Evolutionary conservation across 2,113 vertebrate genomes (phyloP).

Genomic region (Vombatus ursinus): DNA sequence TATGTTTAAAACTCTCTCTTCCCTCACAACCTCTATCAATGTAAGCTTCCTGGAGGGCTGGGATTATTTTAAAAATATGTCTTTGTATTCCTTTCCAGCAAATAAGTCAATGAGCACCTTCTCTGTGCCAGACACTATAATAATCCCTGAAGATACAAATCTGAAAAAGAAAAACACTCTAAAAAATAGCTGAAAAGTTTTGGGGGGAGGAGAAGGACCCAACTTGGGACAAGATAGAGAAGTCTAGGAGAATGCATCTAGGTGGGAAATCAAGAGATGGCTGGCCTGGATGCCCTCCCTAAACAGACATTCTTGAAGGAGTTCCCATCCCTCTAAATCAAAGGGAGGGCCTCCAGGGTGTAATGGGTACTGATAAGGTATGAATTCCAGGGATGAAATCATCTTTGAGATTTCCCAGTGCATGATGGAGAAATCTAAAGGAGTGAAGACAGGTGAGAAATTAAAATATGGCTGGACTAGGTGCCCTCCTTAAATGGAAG

Average conservation of each 20-base stretch:
- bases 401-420: too few relatives aligned
- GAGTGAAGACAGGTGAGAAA: too few relatives aligned
- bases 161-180: not conserved
- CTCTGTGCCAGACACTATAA: not conserved
- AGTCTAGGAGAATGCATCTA: not conserved
- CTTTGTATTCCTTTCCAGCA: not conserved
- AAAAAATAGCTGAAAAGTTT: not conserved
- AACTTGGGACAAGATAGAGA: not conserved
- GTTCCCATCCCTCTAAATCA: too few relatives aligned
- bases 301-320: not conserved
- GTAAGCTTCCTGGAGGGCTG: not conserved
- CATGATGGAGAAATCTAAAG: too few relatives aligned
- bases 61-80: not conserved
- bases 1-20: not conserved
- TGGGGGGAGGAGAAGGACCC: rapidly evolving
- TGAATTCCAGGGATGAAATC: not conserved
- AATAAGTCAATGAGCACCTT: not conserved
- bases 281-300: not conserved
- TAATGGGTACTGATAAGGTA: not conserved
- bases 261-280: not conserved
- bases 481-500: too few relatives aligned
- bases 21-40: not conserved
- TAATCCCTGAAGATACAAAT: not conserved
- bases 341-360: too few relatives aligned
- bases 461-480: too few relatives aligned